Conservation (phyloP, 2,113 vertebrate species). For the Urocynchramus pylzowi region DNA sequence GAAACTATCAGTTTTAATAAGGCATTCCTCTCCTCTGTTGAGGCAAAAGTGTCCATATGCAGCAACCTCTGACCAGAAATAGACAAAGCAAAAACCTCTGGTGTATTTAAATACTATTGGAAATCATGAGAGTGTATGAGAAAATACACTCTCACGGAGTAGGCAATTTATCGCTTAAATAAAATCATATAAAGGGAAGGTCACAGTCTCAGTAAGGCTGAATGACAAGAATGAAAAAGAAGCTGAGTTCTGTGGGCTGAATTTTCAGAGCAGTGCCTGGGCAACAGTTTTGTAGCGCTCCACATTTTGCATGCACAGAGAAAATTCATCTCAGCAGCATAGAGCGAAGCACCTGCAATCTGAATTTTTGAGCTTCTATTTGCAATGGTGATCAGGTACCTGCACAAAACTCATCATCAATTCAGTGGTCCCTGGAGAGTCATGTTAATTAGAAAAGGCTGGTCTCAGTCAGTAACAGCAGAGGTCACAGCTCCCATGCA, state of each 20-base stretch:
- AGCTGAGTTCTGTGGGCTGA: background rate
- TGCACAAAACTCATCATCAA: background rate
- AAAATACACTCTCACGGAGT: background rate
- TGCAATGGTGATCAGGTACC: conserved; percentile 1
- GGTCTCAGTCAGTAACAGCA: background rate
- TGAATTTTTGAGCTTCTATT: background rate
- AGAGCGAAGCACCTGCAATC: background rate
- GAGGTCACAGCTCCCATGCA: background rate
- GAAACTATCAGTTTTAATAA: conserved; percentile 22
- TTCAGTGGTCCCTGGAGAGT: background rate
- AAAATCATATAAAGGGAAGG: background rate
- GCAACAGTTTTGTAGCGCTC: background rate
- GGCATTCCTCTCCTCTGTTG: background rate
- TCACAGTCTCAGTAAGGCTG: background rate
- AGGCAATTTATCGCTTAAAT: background rate
- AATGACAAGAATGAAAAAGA: background rate
- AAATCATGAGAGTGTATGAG: background rate
- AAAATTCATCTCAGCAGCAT: background rate
- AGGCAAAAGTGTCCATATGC: background rate
- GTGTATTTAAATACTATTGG: background rate
- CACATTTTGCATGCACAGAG: background rate
- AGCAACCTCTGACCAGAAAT: background rate
- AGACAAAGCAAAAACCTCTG: background rate
- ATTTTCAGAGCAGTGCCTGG: background rate
- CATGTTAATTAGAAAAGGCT: background rate